Evolutionary conservation across 1,140 invertebrate species (phyloP).

Genomic region (Eulimnadia texana): DNA sequence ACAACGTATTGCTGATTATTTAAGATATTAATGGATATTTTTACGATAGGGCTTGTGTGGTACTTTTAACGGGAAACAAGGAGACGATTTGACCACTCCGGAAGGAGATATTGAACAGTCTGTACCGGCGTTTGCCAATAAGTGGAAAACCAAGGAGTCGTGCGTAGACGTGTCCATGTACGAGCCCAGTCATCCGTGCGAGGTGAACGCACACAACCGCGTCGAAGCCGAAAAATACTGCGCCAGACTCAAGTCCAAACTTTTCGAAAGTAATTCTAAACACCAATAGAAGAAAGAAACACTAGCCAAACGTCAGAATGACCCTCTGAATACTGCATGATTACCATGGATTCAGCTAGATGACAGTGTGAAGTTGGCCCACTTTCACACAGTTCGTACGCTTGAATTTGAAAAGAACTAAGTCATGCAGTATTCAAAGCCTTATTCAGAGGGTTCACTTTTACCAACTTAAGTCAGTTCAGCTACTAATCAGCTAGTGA

Average conservation of each 20-base stretch:
- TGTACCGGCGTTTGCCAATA: slow-evolving; percentile 61
- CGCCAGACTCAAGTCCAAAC: slow-evolving; percentile 44
- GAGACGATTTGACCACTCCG: slow-evolving; percentile 75
- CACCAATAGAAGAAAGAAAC: no score
- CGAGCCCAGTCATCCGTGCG: slow-evolving; percentile 44
- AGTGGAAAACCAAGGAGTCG: slow-evolving; percentile 65
- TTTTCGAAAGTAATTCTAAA: slow-evolving; percentile 44
- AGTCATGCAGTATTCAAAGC: background rate
- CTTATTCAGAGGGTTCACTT: no score
- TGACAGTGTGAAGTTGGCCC: no score
- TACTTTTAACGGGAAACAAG: slow-evolving; percentile 70
- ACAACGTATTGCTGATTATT: background rate
- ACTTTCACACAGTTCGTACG: no score
- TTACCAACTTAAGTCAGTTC: no score
- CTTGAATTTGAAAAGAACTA: slow-evolving; percentile 5
- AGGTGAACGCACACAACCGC: slow-evolving; percentile 50
- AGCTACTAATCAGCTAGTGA: no score
- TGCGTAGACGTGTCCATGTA: slow-evolving; percentile 43
- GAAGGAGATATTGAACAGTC: slow-evolving; percentile 65
- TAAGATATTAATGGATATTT: background rate
- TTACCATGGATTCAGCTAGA: no score
- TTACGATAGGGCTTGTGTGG: slow-evolving; percentile 59
- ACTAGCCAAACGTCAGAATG: no score
- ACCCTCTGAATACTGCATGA: no score
- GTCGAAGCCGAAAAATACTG: slow-evolving; percentile 50